phyloP scores from a whole-genome alignment of 2,113 vertebrate species.

The Prinia subflava region DNA sequence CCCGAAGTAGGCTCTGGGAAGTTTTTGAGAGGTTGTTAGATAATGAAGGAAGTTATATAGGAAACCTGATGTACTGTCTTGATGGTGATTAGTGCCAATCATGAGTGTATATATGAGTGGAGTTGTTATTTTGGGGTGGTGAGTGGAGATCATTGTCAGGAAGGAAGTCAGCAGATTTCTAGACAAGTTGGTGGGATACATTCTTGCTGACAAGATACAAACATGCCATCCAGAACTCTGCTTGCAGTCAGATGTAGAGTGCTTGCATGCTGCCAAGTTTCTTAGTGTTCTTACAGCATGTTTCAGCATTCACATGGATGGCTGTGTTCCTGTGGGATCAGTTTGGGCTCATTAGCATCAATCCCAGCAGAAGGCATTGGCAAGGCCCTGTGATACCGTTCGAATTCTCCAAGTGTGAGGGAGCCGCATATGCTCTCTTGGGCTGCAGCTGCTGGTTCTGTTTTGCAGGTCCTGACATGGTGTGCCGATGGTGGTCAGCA shows the following conservation, averaged over 20 bases:
- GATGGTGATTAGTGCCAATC: background rate
- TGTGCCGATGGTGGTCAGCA: constrained; percentile 94
- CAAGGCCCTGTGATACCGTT: background rate
- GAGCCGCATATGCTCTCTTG: background rate
- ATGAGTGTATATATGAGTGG: background rate
- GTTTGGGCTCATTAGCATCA: background rate
- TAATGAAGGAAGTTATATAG: background rate
- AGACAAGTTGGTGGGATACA: background rate
- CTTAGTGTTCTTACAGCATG: background rate
- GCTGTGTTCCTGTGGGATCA: background rate
- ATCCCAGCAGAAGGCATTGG: background rate
- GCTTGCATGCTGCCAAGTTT: background rate
- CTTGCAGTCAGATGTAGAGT: background rate
- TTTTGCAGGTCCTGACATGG: constrained; percentile 82
- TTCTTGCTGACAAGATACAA: background rate
- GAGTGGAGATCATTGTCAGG: background rate
- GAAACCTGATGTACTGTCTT: background rate
- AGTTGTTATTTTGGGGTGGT: background rate
- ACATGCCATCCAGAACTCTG: background rate
- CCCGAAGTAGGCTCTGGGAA: background rate
- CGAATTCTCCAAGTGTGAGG: fast-evolving
- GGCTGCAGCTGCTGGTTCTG: background rate
- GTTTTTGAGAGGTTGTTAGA: background rate
- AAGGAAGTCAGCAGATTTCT: background rate
- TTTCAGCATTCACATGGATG: background rate